Conservation (phyloP, 92 coral and sea anemone species). For the Umimayanthus kanabou region DNA sequence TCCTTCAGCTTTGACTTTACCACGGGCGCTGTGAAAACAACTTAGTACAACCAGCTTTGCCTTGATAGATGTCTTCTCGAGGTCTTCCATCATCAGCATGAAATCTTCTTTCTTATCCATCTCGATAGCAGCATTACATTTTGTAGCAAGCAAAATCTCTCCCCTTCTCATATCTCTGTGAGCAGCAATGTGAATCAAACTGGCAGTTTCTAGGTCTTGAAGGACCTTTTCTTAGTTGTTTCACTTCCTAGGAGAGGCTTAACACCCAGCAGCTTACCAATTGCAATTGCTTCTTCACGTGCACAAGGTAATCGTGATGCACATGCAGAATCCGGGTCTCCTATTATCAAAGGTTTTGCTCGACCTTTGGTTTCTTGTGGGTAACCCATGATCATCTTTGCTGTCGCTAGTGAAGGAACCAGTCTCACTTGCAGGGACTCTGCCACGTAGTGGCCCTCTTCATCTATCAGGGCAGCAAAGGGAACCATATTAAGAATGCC, state of each 20-base stretch:
- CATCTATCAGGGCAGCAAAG: not conserved
- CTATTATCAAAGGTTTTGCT: not conserved
- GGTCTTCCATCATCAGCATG: not conserved
- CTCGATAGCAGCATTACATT: not conserved
- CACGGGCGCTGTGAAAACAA: constrained; percentile 53
- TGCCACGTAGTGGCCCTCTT: not conserved
- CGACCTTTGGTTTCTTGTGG: not conserved
- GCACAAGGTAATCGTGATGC: not conserved
- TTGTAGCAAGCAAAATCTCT: constrained; percentile 50
- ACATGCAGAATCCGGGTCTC: not conserved
- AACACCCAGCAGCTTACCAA: not conserved
- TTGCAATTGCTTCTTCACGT: not conserved
- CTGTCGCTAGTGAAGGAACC: not conserved
- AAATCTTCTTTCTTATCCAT: not conserved
- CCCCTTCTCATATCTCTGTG: constrained; percentile 50
- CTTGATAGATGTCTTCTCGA: not conserved
- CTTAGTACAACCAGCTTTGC: constrained; percentile 52
- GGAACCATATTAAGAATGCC: not conserved
- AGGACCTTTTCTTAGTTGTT: constrained; percentile 48
- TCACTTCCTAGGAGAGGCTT: not conserved
- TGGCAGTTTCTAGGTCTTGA: constrained; percentile 28
- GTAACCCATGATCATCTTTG: not conserved
- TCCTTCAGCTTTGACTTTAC: constrained; percentile 52
- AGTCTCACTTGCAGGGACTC: not conserved
- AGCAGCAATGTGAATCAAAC: constrained; percentile 54